Conservation (phyloP, 2,797 vertebrate genomes). For the Meda fulgida region DNA sequence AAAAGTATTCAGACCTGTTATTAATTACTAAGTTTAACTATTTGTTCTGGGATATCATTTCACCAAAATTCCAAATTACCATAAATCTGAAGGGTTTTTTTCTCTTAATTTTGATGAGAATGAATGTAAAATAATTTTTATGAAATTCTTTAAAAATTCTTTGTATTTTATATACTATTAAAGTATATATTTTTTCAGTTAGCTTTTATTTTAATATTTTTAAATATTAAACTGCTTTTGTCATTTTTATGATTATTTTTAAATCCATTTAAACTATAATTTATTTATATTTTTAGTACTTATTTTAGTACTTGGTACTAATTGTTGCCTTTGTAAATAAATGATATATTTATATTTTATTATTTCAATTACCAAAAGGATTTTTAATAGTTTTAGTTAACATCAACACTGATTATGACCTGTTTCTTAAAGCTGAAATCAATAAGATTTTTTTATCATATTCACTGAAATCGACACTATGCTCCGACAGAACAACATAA, state of each 20-base stretch:
- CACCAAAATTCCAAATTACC: neutral
- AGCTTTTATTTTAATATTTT: neutral
- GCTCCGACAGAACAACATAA: too few relatives aligned
- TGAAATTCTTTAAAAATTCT: too few relatives aligned
- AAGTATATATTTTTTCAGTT: neutral
- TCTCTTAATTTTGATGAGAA: neutral
- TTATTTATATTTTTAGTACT: neutral
- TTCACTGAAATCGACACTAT: too few relatives aligned
- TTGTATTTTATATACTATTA: neutral
- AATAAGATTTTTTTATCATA: too few relatives aligned
- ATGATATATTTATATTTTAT: neutral
- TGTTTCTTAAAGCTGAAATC: too few relatives aligned
- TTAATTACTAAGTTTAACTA: neutral
- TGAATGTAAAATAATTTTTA: too few relatives aligned
- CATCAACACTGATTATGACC: neutral
- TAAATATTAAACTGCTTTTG: too few relatives aligned
- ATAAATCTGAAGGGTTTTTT: neutral
- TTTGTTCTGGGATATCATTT: neutral
- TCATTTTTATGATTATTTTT: neutral
- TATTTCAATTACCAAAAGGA: neutral
- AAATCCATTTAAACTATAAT: neutral
- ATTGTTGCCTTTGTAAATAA: too few relatives aligned
- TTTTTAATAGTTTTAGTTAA: neutral
- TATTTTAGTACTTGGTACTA: neutral
- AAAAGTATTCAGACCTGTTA: neutral